Evolutionary conservation across 2,888 invertebrate genomes (phyloP), one percentile per base, ranked within the genome.

Genomic region (Limnephilus auricula): DNA sequence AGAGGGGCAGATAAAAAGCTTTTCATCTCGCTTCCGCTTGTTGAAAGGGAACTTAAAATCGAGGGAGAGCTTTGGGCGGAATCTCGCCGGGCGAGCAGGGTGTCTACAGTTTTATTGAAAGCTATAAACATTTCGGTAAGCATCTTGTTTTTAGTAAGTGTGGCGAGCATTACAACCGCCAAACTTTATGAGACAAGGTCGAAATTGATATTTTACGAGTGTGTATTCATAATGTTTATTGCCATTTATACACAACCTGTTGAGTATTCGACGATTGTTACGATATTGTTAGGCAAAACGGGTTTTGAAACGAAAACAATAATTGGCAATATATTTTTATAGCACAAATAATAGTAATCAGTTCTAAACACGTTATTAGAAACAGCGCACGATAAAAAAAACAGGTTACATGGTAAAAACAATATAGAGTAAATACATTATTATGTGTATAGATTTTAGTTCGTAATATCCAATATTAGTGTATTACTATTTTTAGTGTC

Each of bases 121-220:
- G 91, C 93, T 88, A 93, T 93, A 93, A 93, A 93, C 92, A 93
- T 93, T 93, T 92, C 89, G 91, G 93, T 92, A 90, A 93, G 91
- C 93, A 92, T 92, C 91, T 91, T 92, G 91, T 92, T 91, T 92
- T 91, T 83, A 87, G 90, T 91, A 78, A 91, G 91, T 89, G 91
- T 91, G 91, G 40, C 82, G 79, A 79, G 91, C 92, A 90, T 92
- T 92, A 91, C 87, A 89, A 89, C 88, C 25, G 86, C 88, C 85
- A 82, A 95, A 95, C 95, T 93, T 93, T 96, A 96, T 95, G 95
- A 96, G 95, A 95, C 96, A 96, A 96, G 96, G 96, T 95, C 95
- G 95, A 94, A 94, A 94, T 92, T 90, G 91, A 89, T 92, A 88
- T 90, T 91, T 92, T 91, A 93, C 89, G 91, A 91, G 83, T 90